phyloP scores from a whole-genome alignment of 2,113 vertebrate genomes.

The Crotophaga sulcirostris region DNA sequence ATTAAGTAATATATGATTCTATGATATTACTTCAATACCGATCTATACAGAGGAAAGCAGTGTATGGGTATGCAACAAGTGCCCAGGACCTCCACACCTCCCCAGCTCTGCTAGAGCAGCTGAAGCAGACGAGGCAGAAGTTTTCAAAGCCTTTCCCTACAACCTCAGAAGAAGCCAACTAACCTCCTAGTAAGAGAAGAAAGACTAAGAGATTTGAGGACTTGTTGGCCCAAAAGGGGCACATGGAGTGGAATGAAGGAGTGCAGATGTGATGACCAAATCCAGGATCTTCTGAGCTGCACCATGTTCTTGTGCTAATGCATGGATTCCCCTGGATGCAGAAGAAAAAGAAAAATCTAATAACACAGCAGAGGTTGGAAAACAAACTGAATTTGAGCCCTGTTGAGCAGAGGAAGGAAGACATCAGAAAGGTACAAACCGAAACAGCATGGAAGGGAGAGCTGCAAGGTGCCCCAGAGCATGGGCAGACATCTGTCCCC shows the following conservation, averaged over 20 bases:
- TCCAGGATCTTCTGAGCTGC: neutral
- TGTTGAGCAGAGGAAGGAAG: neutral
- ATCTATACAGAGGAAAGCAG: neutral
- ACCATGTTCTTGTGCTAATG: neutral
- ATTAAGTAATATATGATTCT: neutral
- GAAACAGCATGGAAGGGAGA: neutral
- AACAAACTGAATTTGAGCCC: neutral
- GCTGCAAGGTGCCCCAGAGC: neutral
- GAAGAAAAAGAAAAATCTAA: neutral
- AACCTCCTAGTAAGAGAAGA: neutral
- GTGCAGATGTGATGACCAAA: neutral
- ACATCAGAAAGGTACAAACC: neutral
- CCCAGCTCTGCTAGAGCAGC: constrained; percentile 16
- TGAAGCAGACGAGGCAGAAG: neutral
- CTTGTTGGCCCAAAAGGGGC: neutral
- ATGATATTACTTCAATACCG: accelerated
- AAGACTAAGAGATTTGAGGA: neutral
- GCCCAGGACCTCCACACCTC: neutral
- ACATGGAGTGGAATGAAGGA: neutral
- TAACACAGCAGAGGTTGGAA: neutral
- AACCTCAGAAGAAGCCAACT: neutral
- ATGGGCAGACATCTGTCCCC: accelerated
- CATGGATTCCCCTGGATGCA: neutral
- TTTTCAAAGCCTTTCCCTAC: neutral
- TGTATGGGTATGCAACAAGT: neutral